Evolutionary conservation across 2,888 invertebrate genomes (phyloP).

Genomic region (Tetrapedia diversipes): DNA sequence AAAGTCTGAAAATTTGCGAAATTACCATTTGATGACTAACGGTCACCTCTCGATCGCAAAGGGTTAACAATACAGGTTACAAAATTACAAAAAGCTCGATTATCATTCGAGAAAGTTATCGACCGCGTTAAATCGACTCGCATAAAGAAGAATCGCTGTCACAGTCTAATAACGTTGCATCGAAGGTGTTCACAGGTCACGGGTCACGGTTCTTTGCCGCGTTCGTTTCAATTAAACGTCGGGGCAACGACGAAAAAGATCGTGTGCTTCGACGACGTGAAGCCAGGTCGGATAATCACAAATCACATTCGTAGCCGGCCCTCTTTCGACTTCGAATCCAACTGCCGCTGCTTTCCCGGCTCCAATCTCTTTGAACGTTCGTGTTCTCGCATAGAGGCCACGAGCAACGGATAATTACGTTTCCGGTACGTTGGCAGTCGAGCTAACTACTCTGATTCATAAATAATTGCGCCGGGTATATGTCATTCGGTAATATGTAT

Average conservation of each 20-base stretch:
- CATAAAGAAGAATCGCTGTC: conserved; percentile 17
- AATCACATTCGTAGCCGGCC: conserved; percentile 22
- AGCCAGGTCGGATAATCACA: conserved; percentile 12
- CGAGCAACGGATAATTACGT: background rate
- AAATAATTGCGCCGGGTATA: background rate
- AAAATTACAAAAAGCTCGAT: background rate
- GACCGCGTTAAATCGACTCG: conserved; percentile 24
- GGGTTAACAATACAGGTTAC: too few relatives aligned
- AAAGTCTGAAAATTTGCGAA: too few relatives aligned
- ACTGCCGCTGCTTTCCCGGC: background rate
- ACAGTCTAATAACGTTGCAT: background rate
- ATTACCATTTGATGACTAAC: background rate
- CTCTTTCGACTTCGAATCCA: conserved; percentile 8
- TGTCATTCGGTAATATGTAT: background rate
- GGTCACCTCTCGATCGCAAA: background rate
- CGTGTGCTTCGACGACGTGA: background rate
- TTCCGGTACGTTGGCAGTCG: background rate
- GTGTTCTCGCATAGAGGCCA: background rate
- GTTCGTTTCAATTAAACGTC: conserved; percentile 52
- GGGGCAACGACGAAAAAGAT: conserved; percentile 1
- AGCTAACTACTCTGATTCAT: background rate
- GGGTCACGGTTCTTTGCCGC: conserved; percentile 9
- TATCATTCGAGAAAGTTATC: background rate
- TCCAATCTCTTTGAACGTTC: background rate
- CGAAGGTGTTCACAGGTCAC: conserved; percentile 20